Evolutionary conservation across 2,797 vertebrate genomes (phyloP), one percentile per base, ranked within the genome.

Genomic region (Merluccius polli): DNA sequence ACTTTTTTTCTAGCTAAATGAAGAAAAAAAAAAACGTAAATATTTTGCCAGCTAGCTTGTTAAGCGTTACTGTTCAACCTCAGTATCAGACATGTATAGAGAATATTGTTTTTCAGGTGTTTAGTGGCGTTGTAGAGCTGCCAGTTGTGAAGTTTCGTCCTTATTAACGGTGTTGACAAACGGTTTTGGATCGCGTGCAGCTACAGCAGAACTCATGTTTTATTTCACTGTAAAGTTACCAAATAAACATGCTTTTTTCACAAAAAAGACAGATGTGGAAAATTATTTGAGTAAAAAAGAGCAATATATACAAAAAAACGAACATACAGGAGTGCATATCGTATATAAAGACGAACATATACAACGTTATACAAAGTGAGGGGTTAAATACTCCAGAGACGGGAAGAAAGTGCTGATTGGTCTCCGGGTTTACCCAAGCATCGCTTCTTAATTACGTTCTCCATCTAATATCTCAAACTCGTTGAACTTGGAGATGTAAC

Each of bases 211-310:
- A 15, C 16, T 9, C 29, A 29, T 77, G 84, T 84, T 86, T 76
- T 87, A 78, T 79, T 24, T 24, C 63, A 31, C 87, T 81, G 67
- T 69, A 32, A 69, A 9, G 29, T 69, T 84, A 81, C 76, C 85
- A 72, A 90, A 87, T 90, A 90, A 92, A 92, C 82, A 81, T 24
- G 75, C 7, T 75, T 84, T 80, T 83, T 83, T 82, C 30, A 77
- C 24, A 63, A 27, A 63, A n/a, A 63, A 27, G n/a, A 59, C 21
- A 11, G 24, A 63, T 9, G 21, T 59, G 1, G 52, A 63, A 9
- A 1, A 76, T 29, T 24, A 24, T 27, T 67, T 30, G 7, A 16
- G 41, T 31, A 10, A 31, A 52, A 71, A 71, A 16, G 9, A 70
- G 69, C 33, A 36, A 69, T 63, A 24, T 63, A 69, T 31, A 31